A percentile compares a stretch with the other conserved stretches of the same genome.
These are phyloP conservation scores for Scaptomyza caliginosa DNA, from an alignment of 2,888 invertebrate genomes.

Conservation along the genomic window DNA sequence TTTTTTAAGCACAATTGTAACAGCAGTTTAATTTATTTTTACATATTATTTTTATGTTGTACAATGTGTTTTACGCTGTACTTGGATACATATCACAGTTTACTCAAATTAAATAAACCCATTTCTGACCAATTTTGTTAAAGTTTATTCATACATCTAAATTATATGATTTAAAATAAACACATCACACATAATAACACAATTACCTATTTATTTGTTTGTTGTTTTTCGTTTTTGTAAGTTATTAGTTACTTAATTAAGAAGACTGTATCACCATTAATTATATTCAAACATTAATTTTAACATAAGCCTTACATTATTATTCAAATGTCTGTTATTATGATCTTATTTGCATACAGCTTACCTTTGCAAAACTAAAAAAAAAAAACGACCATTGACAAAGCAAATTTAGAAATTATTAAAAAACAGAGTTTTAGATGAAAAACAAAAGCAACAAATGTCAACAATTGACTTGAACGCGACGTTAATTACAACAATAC, in stretches of 20 bases:
- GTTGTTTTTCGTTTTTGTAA: neutral
- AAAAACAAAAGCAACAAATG: slow-evolving; percentile 29
- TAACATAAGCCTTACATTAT: neutral
- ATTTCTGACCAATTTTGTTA: slow-evolving; percentile 64
- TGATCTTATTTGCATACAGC: slow-evolving; percentile 15
- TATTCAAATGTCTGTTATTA: neutral
- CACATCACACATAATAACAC: neutral
- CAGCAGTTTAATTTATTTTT: slow-evolving; percentile 39
- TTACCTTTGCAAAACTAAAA: slow-evolving; percentile 24
- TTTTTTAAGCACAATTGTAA: slow-evolving; percentile 30
- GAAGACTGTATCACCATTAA: neutral
- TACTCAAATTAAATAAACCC: slow-evolving; percentile 57
- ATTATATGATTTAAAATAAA: slow-evolving; percentile 10
- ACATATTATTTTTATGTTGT: slow-evolving; percentile 45
- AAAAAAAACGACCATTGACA: slow-evolving; percentile 29
- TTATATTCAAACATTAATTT: neutral
- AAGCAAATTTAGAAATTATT: slow-evolving; percentile 23
- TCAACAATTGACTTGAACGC: slow-evolving; percentile 48
- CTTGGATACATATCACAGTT: slow-evolving; percentile 59
- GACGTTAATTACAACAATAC: slow-evolving; percentile 71
- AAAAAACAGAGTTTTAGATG: slow-evolving; percentile 40
- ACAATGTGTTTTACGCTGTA: slow-evolving; percentile 37
- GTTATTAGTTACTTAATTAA: neutral
- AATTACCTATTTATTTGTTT: neutral
- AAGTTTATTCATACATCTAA: slow-evolving; percentile 13